Conservation (phyloP, 92 coral and sea anemone species). For the Anthopleura xanthogrammica region DNA sequence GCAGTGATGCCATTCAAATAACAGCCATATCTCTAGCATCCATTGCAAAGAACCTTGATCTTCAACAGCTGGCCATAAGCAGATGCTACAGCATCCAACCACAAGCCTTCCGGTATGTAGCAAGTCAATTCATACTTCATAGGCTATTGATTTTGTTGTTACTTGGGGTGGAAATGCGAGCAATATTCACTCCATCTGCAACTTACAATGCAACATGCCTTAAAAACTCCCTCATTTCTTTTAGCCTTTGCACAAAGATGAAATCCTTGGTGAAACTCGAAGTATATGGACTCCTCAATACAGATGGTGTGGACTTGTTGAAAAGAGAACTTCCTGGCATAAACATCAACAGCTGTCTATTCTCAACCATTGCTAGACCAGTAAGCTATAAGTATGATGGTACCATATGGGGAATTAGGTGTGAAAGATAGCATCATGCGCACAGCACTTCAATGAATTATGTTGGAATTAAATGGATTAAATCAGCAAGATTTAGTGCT, state of each 20-base stretch:
- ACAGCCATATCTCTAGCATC: constrained; percentile 59
- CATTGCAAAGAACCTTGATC: constrained; percentile 53
- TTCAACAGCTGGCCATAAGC: constrained; percentile 78
- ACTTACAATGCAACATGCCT: no score
- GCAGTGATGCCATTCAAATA: constrained; percentile 75
- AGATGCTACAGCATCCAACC: constrained; percentile 89
- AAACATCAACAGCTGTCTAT: constrained; percentile 63
- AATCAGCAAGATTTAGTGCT: no score
- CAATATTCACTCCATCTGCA: no score
- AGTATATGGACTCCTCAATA: constrained; percentile 76
- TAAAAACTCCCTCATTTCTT: neutral
- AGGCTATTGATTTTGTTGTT: no score
- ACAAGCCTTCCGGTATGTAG: constrained; percentile 69
- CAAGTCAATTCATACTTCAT: no score
- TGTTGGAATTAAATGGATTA: neutral
- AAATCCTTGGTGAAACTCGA: constrained; percentile 65
- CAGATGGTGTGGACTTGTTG: constrained; percentile 64
- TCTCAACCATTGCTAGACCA: constrained; percentile 83
- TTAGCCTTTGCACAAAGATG: constrained; percentile 62
- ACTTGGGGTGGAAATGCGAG: no score
- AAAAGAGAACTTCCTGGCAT: constrained; percentile 64
- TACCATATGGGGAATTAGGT: constrained; percentile 73
- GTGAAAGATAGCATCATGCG: constrained; percentile 35
- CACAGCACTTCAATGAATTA: no score
- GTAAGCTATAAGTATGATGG: constrained; percentile 63